Evolutionary conservation across 2,797 vertebrate species (phyloP).

Genomic region (Ambastaia sidthimunki): DNA sequence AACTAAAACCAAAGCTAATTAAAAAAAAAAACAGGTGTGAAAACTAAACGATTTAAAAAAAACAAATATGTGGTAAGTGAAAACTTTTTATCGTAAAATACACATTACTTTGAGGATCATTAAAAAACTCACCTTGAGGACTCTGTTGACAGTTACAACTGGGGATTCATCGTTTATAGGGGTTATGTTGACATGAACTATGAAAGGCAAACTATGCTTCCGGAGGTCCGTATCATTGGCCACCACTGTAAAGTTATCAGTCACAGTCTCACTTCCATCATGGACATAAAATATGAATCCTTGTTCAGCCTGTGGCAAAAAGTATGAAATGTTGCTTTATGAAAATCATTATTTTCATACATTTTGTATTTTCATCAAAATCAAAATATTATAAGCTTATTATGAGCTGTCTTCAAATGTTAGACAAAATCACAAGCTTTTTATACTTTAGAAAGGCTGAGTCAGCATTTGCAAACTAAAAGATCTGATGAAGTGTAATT

Average conservation of each 20-base stretch:
- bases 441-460: too few relatives aligned
- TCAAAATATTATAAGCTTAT: too few relatives aligned
- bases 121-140: slow-evolving; percentile 79
- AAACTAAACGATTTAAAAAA: neutral
- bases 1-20: neutral
- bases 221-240: slow-evolving; percentile 82
- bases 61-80: neutral
- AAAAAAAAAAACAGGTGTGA: too few relatives aligned
- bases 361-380: too few relatives aligned
- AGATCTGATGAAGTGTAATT: neutral
- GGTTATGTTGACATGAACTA: slow-evolving; percentile 77
- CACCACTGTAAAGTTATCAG: slow-evolving; percentile 85
- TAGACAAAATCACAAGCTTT: too few relatives aligned
- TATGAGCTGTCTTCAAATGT: neutral
- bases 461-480: too few relatives aligned
- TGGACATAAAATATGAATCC: slow-evolving; percentile 87
- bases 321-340: neutral
- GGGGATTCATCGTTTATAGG: slow-evolving; percentile 87
- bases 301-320: slow-evolving; percentile 80
- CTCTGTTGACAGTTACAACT: slow-evolving; percentile 79
- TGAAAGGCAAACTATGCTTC: slow-evolving; percentile 83
- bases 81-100: too few relatives aligned
- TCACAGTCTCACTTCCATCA: slow-evolving; percentile 82
- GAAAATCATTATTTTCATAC: too few relatives aligned
- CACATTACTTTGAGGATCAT: neutral